Percentiles rank a stretch among this genome's conserved stretches.
Conservation (phyloP, 1,140 invertebrate species). For the Oncopodura yosiiana region DNA sequence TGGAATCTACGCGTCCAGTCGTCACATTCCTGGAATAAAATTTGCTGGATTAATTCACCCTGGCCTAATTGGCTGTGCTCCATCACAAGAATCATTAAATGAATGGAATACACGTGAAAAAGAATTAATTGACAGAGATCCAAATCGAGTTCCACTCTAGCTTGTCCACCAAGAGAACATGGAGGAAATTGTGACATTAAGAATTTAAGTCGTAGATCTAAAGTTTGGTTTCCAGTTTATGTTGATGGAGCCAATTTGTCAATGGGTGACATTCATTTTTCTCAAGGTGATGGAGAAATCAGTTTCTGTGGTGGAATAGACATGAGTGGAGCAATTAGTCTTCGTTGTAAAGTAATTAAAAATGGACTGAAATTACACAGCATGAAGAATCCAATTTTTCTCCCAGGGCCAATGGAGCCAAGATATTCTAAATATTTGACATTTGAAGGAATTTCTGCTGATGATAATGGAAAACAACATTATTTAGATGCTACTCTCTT, state of each 20-base stretch:
- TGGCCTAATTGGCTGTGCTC: slow-evolving; percentile 23
- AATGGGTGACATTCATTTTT: slow-evolving; percentile 28
- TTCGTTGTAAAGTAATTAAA: slow-evolving; percentile 19
- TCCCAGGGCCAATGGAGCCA: slow-evolving; percentile 28
- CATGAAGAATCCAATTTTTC: slow-evolving; percentile 25
- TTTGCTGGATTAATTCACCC: slow-evolving; percentile 27
- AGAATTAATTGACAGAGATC: slow-evolving; percentile 11
- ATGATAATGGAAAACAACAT: slow-evolving; percentile 17
- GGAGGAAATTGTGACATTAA: slow-evolving; percentile 31
- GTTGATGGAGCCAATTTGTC: slow-evolving; percentile 22
- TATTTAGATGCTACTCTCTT: slow-evolving; percentile 15
- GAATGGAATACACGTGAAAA: slow-evolving; percentile 24
- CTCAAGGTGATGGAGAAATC: slow-evolving; percentile 29
- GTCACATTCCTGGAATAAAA: slow-evolving; percentile 29
- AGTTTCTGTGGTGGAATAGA: slow-evolving; percentile 28
- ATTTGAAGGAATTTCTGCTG: slow-evolving; percentile 26
- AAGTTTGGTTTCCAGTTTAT: slow-evolving; percentile 27
- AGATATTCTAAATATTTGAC: slow-evolving; percentile 19
- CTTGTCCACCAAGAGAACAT: slow-evolving; percentile 25
- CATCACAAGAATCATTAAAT: slow-evolving; percentile 9
- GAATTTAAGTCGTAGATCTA: slow-evolving; percentile 24
- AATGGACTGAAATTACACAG: slow-evolving; percentile 2
- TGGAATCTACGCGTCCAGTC: slow-evolving; percentile 25
- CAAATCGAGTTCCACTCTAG: slow-evolving; percentile 9
- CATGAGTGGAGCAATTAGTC: slow-evolving; percentile 21